These are phyloP conservation scores for Triplophysa tibetana DNA, from an alignment of 2,113 vertebrate species.

Conservation along the genomic window DNA sequence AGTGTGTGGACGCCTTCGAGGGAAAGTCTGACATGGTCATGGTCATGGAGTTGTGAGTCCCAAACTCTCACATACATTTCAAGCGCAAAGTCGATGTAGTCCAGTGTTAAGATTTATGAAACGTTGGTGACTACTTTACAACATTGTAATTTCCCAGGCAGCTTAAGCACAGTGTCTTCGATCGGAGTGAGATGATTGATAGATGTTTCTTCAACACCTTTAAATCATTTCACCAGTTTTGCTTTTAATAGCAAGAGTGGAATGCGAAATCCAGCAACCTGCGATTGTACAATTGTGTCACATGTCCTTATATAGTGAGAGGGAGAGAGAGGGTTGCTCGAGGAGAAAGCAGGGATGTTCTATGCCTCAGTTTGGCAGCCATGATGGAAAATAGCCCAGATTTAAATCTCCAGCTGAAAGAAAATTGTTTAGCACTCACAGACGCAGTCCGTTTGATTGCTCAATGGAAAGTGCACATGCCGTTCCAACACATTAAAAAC, in stretches of 20 bases:
- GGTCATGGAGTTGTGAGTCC: slow-evolving; percentile 96
- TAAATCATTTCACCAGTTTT: slow-evolving; percentile 50
- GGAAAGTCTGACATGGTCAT: slow-evolving; percentile 96
- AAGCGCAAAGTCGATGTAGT: not conserved
- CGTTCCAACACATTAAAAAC: slow-evolving; percentile 1
- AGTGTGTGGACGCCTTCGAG: slow-evolving; percentile 97
- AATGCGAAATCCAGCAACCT: slow-evolving; percentile 25
- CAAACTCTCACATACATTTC: not conserved
- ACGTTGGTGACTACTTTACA: not conserved
- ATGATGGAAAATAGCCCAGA: slow-evolving; percentile 56
- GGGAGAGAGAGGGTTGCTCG: slow-evolving; percentile 35
- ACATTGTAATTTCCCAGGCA: not conserved
- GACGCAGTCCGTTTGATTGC: slow-evolving; percentile 37
- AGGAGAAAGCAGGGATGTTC: slow-evolving; percentile 14
- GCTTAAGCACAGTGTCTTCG: not conserved
- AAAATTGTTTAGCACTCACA: slow-evolving; percentile 49
- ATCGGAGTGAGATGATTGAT: slow-evolving; percentile 8
- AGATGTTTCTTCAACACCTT: slow-evolving; percentile 35
- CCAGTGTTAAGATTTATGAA: too few relatives aligned
- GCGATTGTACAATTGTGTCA: slow-evolving; percentile 48
- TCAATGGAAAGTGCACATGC: slow-evolving; percentile 47
- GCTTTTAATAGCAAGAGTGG: slow-evolving; percentile 51
- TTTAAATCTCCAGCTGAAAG: slow-evolving; percentile 47
- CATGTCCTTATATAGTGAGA: slow-evolving; percentile 58
- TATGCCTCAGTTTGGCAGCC: slow-evolving; percentile 52